phyloP scores from a whole-genome alignment of 2,113 vertebrate genomes.

The Cephalopterus ornatus region DNA sequence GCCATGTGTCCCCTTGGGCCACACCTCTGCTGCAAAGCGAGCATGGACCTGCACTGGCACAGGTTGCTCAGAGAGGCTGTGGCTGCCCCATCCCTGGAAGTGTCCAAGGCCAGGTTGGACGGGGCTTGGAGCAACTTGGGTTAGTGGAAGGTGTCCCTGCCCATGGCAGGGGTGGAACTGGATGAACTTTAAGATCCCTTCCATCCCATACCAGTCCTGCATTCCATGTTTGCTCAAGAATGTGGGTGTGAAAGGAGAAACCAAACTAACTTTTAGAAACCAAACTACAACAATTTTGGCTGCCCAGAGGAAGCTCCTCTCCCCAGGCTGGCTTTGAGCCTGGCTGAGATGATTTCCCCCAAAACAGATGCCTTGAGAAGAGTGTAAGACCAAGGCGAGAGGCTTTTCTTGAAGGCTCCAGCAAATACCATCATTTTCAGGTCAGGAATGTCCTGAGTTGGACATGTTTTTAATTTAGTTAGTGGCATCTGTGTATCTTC shows the following conservation, averaged over 20 bases:
- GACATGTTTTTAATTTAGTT: accelerated
- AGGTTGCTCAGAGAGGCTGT: not conserved
- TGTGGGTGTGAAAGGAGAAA: not conserved
- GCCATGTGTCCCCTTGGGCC: accelerated
- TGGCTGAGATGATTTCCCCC: not conserved
- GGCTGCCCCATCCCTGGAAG: not conserved
- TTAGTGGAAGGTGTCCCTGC: not conserved
- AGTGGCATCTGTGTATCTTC: not conserved
- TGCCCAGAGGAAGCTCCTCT: not conserved
- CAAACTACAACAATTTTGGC: not conserved
- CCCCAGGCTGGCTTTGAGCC: not conserved
- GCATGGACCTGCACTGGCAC: not conserved
- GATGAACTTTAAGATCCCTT: not conserved
- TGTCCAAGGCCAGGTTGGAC: not conserved
- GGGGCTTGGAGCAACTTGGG: not conserved
- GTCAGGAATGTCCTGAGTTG: not conserved
- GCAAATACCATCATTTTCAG: not conserved
- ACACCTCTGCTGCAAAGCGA: not conserved
- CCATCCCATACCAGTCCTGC: not conserved
- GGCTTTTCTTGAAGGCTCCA: not conserved
- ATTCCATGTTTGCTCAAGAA: not conserved
- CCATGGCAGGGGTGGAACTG: not conserved
- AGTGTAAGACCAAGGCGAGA: not conserved
- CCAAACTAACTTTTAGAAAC: not conserved
- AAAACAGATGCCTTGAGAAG: not conserved